These are phyloP conservation scores for Caenorhabditis macrosperma DNA, from an alignment of 2,888 invertebrate genomes.

Conservation along the genomic window DNA sequence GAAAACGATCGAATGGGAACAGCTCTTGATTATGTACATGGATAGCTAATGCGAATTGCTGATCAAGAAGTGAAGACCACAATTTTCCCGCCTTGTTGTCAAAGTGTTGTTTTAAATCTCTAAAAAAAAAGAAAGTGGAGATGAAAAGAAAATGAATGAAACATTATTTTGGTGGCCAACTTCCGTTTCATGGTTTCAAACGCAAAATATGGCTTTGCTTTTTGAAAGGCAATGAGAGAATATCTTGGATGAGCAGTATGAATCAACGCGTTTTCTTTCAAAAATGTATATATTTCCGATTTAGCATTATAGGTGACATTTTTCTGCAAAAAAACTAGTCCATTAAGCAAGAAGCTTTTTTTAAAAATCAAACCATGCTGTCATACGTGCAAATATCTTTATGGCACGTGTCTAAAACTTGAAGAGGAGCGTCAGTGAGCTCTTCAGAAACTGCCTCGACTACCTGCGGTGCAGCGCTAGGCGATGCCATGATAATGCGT, in stretches of 20 bases:
- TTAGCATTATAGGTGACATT: conserved; percentile 55
- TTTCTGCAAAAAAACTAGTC: conserved; percentile 38
- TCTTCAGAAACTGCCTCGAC: conserved; percentile 64
- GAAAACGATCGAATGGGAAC: conserved; percentile 44
- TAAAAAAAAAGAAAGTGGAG: conserved; percentile 20
- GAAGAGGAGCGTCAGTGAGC: conserved; percentile 56
- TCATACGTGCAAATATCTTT: conserved; percentile 53
- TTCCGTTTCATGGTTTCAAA: conserved; percentile 62
- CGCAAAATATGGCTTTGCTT: conserved; percentile 60
- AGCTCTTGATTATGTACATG: conserved; percentile 60
- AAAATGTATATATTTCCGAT: conserved; percentile 53
- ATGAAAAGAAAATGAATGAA: not conserved
- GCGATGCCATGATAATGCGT: conserved; percentile 55
- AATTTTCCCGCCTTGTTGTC: conserved; percentile 53
- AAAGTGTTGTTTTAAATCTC: conserved; percentile 60
- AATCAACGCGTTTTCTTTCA: conserved; percentile 59
- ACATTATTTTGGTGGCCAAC: conserved; percentile 45
- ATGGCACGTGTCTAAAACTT: conserved; percentile 59
- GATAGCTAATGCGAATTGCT: conserved; percentile 63
- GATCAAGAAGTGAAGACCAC: conserved; percentile 61
- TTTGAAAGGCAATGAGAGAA: conserved; percentile 60
- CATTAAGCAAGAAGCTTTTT: not conserved
- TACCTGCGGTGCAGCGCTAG: conserved; percentile 36
- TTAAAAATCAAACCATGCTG: conserved; percentile 33
- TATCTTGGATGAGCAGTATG: conserved; percentile 57